phyloP scores from a whole-genome alignment of 2,888 invertebrate genomes.

The Anarsia innoxiella region DNA sequence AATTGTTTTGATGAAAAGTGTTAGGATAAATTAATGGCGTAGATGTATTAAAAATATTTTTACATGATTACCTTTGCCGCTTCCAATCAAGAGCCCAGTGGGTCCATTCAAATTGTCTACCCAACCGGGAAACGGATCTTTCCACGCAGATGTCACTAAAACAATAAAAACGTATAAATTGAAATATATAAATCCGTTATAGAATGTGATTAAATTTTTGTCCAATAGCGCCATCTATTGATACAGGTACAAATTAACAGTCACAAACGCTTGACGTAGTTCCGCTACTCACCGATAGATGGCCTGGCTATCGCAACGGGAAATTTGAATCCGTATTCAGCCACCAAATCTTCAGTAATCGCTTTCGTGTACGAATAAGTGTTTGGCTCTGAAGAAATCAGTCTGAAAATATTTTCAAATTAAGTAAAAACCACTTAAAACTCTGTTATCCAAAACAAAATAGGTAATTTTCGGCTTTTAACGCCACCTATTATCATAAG shows the following conservation, averaged over 20 bases:
- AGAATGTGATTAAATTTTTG: too few relatives aligned
- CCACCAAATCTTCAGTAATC: conserved; percentile 89
- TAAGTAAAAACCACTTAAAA: too few relatives aligned
- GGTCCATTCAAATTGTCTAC: conserved; percentile 94
- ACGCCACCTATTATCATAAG: too few relatives aligned
- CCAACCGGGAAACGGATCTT: conserved; percentile 90
- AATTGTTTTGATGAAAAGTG: too few relatives aligned
- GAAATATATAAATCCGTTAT: too few relatives aligned
- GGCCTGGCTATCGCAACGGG: conserved; percentile 92
- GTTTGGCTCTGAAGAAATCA: conserved; percentile 88
- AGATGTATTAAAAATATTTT: neutral
- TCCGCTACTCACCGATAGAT: conserved; percentile 83
- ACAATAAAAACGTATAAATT: conserved; percentile 23
- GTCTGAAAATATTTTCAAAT: too few relatives aligned
- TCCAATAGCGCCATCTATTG: neutral
- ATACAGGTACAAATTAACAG: neutral
- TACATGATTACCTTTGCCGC: conserved; percentile 81
- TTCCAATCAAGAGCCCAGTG: conserved; percentile 86
- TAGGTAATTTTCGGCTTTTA: too few relatives aligned
- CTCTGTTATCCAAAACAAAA: too few relatives aligned
- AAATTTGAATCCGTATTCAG: conserved; percentile 79
- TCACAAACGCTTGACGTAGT: neutral
- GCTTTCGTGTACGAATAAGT: conserved; percentile 97
- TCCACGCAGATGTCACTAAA: conserved; percentile 84
- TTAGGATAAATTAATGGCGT: too few relatives aligned